Evolutionary conservation across 2,113 vertebrate species (phyloP), one percentile per base, ranked within the genome.

Genomic region (Petromus typicus): DNA sequence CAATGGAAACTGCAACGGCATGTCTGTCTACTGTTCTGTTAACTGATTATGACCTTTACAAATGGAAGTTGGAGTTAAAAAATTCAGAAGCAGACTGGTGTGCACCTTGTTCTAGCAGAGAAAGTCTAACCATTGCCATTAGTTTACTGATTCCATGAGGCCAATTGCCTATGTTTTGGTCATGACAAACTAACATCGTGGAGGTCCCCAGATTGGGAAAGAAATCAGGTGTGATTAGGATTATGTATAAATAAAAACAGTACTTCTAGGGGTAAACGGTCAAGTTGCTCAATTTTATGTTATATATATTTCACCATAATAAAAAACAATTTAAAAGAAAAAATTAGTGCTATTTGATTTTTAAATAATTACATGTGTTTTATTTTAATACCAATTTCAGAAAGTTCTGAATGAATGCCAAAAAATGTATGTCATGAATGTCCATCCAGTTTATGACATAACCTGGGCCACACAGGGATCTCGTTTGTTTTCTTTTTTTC

Each of bases 21-120:
- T 99, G 99, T 97, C 98, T 99, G 95, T 99, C 99, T 95, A 99
- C 99, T 87, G 99, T 99, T 95, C 98, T 99, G 79, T 99, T 99
- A 88, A 99, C 99, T 97, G 99, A 99, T 98, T 99, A 98, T 99
- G 99, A 97, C 99, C 99, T 96, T 99, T 99, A 96, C 99, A 99
- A 98, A 98, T 99, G 83, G 99, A 99, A 98, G 98, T 99, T 96
- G 99, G 99, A 96, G 99, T 99, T 99, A 97, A 99, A 99, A n/a
- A 96, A 98, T 99, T 61, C 16, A 61, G 16, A 98, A 99, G 99
- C 99, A 99, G 98, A 99, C 99, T 95, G 99, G 99, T 96, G 81
- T 97, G 94, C 99, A 99, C 96, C 99, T 99, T 98, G 97, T 99
- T 97, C 98, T 99, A 98, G 99, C 99, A 94, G 99, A 99, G 98